Percentiles rank a stretch among this genome's conserved stretches.
Evolutionary conservation across 2,113 vertebrate species (phyloP).

Genomic region (Phrynosoma blainvillii): DNA sequence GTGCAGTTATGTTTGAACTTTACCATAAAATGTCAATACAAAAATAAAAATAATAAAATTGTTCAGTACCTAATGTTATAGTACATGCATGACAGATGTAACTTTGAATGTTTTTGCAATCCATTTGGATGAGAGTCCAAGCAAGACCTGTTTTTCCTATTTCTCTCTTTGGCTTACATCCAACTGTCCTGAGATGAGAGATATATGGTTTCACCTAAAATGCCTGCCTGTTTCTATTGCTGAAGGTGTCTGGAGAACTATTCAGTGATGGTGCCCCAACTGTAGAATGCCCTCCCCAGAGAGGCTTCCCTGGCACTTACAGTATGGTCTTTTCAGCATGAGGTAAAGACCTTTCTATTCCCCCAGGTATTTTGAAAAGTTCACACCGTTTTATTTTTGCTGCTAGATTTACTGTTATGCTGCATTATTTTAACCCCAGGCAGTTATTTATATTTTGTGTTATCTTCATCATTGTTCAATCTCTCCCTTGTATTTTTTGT

Average conservation of each 20-base stretch:
- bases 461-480: background rate
- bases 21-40: background rate
- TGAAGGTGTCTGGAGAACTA: background rate
- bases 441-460: background rate
- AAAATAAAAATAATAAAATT: too few species aligned
- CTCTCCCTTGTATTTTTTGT: background rate
- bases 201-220: background rate
- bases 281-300: too few species aligned
- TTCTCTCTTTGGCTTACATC: background rate
- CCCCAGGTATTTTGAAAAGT: background rate
- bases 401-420: background rate
- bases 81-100: background rate
- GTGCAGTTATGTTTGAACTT: background rate
- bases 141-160: background rate
- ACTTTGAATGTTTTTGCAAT: background rate
- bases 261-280: background rate
- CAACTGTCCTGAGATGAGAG: background rate
- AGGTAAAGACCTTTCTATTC: too few species aligned
- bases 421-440: background rate
- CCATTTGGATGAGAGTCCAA: background rate
- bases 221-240: background rate
- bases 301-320: too few species aligned
- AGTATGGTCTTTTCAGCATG: too few species aligned
- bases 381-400: background rate
- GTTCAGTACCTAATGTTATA: background rate